A percentile compares a stretch with the other conserved stretches of the same genome.
These are phyloP conservation scores for Silurus aristotelis DNA, from an alignment of 2,797 vertebrate genomes.

Conservation along the genomic window DNA sequence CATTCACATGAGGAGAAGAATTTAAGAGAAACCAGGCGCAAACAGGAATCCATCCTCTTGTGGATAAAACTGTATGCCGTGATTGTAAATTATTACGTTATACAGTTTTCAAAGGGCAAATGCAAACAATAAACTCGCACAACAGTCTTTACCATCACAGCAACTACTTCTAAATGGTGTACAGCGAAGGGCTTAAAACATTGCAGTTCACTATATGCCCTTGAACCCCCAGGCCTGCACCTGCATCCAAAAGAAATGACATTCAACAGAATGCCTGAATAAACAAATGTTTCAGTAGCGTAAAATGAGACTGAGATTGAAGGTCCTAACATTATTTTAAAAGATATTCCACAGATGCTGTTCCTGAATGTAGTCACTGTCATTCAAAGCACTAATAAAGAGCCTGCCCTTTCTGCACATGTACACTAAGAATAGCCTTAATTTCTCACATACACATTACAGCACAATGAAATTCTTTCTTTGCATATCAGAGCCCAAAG, in stretches of 20 bases:
- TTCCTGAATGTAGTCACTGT: neutral
- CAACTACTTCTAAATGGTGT: neutral
- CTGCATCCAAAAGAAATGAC: neutral
- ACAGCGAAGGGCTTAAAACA: neutral
- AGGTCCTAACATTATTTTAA: neutral
- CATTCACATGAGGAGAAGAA: neutral
- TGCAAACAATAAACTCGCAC: neutral
- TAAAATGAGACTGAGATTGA: neutral
- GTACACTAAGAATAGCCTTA: too few species aligned
- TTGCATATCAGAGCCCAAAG: too few species aligned
- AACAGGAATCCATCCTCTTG: neutral
- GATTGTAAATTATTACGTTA: neutral
- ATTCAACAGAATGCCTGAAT: neutral
- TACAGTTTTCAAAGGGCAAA: neutral
- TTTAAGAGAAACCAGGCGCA: neutral
- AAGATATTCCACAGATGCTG: neutral
- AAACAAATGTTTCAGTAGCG: neutral
- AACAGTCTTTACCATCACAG: neutral
- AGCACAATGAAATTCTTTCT: too few species aligned
- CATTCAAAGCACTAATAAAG: neutral
- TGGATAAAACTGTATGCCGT: neutral
- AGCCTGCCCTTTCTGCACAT: neutral
- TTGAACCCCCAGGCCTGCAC: neutral
- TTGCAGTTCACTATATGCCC: neutral
- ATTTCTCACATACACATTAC: too few species aligned